Conservation (phyloP, 2,113 vertebrate genomes). For the Pogonocichla stellata region DNA sequence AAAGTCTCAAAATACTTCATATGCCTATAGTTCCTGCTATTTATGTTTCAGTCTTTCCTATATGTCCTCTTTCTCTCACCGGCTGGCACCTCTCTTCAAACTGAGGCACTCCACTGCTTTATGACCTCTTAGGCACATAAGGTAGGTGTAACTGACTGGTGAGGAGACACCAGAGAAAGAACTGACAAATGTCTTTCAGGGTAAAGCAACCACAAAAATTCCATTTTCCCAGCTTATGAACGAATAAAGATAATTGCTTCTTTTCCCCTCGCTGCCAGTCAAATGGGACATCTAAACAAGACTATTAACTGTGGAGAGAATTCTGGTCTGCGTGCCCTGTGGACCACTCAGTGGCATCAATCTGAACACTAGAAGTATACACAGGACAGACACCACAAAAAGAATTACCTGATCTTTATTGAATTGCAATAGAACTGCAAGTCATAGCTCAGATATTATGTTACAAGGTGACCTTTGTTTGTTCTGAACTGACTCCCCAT, state of each 20-base stretch:
- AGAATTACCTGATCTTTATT: background rate
- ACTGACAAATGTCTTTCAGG: background rate
- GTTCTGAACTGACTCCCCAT: background rate
- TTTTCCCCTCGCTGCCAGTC: background rate
- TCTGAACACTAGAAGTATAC: background rate
- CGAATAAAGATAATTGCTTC: background rate
- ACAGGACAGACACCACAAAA: background rate
- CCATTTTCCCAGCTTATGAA: background rate
- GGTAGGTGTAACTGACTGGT: background rate
- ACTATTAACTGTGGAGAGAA: background rate
- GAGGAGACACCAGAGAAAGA: background rate
- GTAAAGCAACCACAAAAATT: background rate
- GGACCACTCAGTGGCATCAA: background rate
- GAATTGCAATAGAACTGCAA: background rate
- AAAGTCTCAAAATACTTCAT: constrained; percentile 20
- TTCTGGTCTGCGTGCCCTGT: background rate
- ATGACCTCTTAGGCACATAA: background rate
- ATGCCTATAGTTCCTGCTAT: background rate
- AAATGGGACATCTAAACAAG: background rate
- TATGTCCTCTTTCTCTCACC: background rate
- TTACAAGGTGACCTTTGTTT: background rate
- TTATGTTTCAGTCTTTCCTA: background rate
- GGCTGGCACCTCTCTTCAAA: background rate
- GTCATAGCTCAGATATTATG: background rate
- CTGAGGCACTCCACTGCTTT: background rate